These are phyloP conservation scores for Cephalophus harveyi DNA, from an alignment of 2,113 vertebrate species.

Conservation along the genomic window DNA sequence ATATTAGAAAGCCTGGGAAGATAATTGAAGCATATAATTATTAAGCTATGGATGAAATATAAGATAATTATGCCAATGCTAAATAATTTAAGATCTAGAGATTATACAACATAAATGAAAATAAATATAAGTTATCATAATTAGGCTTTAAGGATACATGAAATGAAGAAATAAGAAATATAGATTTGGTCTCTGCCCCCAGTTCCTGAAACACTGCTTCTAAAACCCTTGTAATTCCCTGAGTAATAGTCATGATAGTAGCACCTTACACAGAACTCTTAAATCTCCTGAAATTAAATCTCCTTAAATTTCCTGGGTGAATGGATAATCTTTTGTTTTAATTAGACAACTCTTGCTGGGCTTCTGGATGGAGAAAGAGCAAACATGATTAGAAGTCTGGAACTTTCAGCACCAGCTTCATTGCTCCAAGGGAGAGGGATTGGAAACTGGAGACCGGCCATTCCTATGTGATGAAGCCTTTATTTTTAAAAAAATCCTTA, in stretches of 20 bases:
- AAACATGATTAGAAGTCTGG: neutral
- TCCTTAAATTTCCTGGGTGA: neutral
- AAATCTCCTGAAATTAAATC: neutral
- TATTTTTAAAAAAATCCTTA: neutral
- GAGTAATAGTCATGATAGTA: neutral
- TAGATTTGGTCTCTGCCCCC: neutral
- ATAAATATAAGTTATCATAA: neutral
- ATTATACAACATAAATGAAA: neutral
- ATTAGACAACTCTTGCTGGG: neutral
- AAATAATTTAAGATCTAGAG: constrained; percentile 13
- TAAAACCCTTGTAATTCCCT: neutral
- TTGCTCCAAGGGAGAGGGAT: neutral
- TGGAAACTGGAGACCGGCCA: neutral
- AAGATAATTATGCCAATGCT: neutral
- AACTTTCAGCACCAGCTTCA: neutral
- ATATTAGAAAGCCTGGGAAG: neutral
- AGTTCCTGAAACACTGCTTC: neutral
- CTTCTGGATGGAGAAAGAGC: neutral
- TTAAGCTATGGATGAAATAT: neutral
- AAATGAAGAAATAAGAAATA: neutral
- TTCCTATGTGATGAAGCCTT: neutral
- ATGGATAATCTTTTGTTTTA: neutral
- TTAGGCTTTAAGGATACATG: neutral
- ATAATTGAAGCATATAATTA: neutral
- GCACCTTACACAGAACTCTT: neutral